Evolutionary conservation across 2,113 vertebrate species (phyloP).

Genomic region (Nymphicus hollandicus): DNA sequence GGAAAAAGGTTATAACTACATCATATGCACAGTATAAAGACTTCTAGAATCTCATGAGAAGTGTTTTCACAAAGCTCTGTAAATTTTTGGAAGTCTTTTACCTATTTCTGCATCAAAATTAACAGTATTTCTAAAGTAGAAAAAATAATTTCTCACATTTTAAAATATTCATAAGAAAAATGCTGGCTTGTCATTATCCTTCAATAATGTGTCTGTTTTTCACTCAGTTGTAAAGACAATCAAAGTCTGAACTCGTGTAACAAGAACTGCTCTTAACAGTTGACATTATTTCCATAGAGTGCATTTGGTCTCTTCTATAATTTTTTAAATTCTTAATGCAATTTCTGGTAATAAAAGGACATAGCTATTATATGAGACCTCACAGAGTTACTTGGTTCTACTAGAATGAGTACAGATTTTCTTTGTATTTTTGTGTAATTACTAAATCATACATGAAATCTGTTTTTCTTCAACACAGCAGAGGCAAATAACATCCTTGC

Average conservation of each 20-base stretch:
- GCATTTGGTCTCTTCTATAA: background rate
- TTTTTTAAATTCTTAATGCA: background rate
- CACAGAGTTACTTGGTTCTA: background rate
- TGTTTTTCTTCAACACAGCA: background rate
- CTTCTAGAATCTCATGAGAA: background rate
- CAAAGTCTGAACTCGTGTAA: background rate
- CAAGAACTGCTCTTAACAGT: background rate
- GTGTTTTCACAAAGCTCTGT: background rate
- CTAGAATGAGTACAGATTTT: background rate
- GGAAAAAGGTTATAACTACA: background rate
- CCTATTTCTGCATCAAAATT: background rate
- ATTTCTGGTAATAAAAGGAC: background rate
- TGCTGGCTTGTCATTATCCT: background rate
- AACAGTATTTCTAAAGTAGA: background rate
- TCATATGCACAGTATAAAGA: background rate
- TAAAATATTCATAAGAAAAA: background rate
- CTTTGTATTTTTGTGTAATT: background rate
- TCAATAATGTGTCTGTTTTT: background rate
- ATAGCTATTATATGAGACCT: background rate
- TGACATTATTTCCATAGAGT: background rate
- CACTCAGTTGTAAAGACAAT: background rate
- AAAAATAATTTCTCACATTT: background rate
- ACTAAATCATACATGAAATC: background rate
- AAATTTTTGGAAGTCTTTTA: background rate
- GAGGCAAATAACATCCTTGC: background rate